These are phyloP conservation scores for Spinus olivaceus DNA, from an alignment of 2,797 vertebrate genomes.

Conservation along the genomic window DNA sequence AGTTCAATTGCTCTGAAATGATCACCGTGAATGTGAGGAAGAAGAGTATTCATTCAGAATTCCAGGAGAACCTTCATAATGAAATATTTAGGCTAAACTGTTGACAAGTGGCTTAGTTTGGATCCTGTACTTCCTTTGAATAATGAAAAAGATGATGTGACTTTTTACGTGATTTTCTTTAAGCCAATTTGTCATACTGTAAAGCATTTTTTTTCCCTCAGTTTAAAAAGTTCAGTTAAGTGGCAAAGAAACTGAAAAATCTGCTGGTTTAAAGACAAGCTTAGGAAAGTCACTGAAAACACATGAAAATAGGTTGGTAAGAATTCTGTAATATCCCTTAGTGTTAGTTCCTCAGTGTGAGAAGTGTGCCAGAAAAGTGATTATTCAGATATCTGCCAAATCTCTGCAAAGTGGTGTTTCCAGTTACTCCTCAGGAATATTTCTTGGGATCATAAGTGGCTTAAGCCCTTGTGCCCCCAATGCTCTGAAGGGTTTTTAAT, in stretches of 20 bases:
- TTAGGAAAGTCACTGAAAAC: not conserved
- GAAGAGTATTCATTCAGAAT: not conserved
- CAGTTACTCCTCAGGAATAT: not conserved
- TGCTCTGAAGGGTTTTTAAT: not conserved
- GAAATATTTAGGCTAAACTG: not conserved
- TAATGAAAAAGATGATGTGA: not conserved
- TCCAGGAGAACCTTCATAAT: not conserved
- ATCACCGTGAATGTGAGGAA: not conserved
- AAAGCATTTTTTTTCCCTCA: not conserved
- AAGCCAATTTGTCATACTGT: not conserved
- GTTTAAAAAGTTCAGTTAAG: not conserved
- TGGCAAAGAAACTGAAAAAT: not conserved
- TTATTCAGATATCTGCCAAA: not conserved
- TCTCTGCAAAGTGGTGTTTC: not conserved
- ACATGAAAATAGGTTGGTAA: not conserved
- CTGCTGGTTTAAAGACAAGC: not conserved
- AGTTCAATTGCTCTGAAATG: not conserved
- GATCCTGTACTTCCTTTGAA: not conserved
- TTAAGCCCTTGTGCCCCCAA: rapidly evolving
- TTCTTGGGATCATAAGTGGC: not conserved
- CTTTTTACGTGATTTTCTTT: not conserved
- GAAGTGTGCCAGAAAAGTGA: not conserved
- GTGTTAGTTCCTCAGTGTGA: not conserved
- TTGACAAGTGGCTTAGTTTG: not conserved
- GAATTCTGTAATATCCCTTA: not conserved